Base-by-base conservation (phyloP, 2,888 invertebrate genomes). In the Antheraea yamamai region DNA sequence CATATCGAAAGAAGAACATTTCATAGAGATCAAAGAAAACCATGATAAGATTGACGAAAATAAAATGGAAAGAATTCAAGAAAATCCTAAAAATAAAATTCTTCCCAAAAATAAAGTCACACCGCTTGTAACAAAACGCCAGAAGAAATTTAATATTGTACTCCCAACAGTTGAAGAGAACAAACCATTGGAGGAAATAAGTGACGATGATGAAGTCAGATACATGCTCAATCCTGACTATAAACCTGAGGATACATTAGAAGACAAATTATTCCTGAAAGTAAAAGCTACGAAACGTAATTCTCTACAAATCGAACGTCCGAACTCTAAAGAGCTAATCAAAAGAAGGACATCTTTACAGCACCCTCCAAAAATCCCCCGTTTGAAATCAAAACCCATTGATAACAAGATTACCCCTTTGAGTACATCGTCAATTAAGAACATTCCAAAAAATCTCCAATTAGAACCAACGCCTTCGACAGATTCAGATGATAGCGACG, bases 141-240 rank as follows among this genome's bases (percentile, higher is more conserved):
- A 88, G 70, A 92, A 89, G 82, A 79, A 66, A 66, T 30, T 84
- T 2, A 70, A 77, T 8, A 78, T 86, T 12, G 75, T 81, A 4
- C 73, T 82, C 12, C 74, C 77, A 30, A 77, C 81, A 16, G 80
- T 81, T 4, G 83, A 86, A 2, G 77, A 66, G 64, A 66, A 77
- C 1, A 85, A 87, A 76, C 79, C 83, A 30, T 72, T 77, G 1
- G 77, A 80, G 2, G 90, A 91, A 76, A 87, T 88, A 0, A 93
- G 91, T 64, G 94, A 94, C 55, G 94, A 94, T 8, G 93, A 94
- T 55, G 94, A 94, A 75, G 82, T 92, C 3, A 85, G 94, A 61
- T 95, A 95, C 78, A 95, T 95, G 95, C 80, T 94, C 0, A 94
- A 94, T 77, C 95, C 95, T 3, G 84, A 92, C 76, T 91, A 88